Evolutionary conservation across 1,140 invertebrate species (phyloP), one percentile per base, ranked within the genome.

Genomic region (Drosophila bifasciata): DNA sequence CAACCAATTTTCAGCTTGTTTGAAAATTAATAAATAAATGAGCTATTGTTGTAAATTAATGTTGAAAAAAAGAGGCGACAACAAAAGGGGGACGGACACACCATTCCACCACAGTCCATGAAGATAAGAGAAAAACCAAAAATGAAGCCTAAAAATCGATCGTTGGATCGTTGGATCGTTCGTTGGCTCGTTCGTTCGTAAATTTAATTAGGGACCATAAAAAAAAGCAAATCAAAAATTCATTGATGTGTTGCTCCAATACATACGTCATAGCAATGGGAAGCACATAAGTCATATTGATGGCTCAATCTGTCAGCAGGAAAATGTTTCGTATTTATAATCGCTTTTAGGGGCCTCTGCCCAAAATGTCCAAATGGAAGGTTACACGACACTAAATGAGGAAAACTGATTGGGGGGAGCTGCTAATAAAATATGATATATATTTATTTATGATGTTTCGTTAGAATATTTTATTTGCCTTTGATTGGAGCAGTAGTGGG

Each of bases 1-100:
- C 13, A 70, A 74, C 69, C 68, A 64, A 77, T 77, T 77, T 76
- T 75, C 67, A 32, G 76, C 76, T 76, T 72, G 62, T 79, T 79
- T 76, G 76, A 57, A 67, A 72, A 67, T 72, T 71, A 76, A 67
- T 72, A 76, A 79, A 67, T 72, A 76, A 79, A 79, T 79, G 67
- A 76, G 67, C 67, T 59, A 79, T 79, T 79, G 76, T 79, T 72
- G 46, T 61, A 72, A 75, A 78, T 62, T 71, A 71, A 64, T 75
- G 51, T 48, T 40, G 56, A 61, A 61, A 61, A 61, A 61, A 61
- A 19, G 39, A 19, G 39, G 44, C 43, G 58, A 68, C 70, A 69
- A 69, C 63, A 58, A 57, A 58, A 36, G 11, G 17, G 15, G 32
- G 32, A n/a, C n/a, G n/a, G 9, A 13, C 32, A 11, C 32, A 36